phyloP scores from a whole-genome alignment of 2,888 invertebrate species.

The Smittia sp. region DNA sequence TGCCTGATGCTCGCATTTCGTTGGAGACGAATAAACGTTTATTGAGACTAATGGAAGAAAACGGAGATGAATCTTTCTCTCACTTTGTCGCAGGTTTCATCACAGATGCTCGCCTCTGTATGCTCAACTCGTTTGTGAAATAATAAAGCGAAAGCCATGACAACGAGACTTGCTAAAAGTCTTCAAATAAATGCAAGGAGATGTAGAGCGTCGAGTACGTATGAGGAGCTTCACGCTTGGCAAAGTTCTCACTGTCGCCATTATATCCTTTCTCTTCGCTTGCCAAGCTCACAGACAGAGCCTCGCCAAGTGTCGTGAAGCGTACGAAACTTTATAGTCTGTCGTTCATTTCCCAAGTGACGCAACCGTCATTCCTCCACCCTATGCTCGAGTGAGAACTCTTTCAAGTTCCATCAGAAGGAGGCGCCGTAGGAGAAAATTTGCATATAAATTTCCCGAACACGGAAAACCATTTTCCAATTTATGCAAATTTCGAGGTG shows the following conservation, averaged over 20 bases:
- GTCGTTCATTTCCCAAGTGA: too few species aligned
- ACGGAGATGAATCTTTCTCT: not conserved
- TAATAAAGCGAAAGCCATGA: conserved; percentile 3
- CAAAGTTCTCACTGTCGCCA: not conserved
- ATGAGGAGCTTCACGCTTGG: not conserved
- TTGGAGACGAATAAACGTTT: not conserved
- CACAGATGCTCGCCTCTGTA: not conserved
- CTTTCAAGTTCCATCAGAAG: not conserved
- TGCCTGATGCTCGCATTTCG: not conserved
- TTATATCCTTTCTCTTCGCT: not conserved
- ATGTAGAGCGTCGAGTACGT: not conserved
- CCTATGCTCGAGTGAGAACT: too few species aligned
- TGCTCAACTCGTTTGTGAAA: too few species aligned
- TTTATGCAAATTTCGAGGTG: conserved; percentile 19
- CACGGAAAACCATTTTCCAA: not conserved
- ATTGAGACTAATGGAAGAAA: conserved; percentile 15
- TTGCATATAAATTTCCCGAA: not conserved
- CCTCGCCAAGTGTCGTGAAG: too few species aligned
- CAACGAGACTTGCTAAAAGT: conserved; percentile 26
- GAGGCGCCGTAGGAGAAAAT: not conserved
- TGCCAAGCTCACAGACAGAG: not conserved
- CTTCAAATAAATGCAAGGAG: conserved; percentile 8
- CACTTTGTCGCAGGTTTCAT: not conserved
- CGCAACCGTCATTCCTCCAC: too few species aligned
- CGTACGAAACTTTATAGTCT: too few species aligned